Base-by-base conservation (phyloP, 2,797 vertebrate genomes). In the Crax fasciolata region DNA sequence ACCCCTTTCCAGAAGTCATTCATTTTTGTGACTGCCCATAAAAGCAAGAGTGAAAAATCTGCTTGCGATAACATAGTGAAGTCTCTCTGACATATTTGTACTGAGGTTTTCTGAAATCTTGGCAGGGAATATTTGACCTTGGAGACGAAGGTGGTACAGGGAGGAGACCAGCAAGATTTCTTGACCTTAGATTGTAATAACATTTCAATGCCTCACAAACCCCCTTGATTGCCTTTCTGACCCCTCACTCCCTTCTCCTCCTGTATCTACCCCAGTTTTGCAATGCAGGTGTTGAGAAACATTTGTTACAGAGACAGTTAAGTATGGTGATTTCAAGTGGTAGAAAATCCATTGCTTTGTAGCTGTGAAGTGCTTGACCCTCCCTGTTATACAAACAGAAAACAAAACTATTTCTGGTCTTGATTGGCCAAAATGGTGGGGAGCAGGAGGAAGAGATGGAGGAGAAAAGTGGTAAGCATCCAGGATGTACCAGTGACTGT, bases 51-150 rank as follows among this genome's bases (percentile, higher is more conserved):
- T n/a, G 51, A 95, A 95, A 96, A 93, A 92, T 89, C 74, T 70
- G 58, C 74, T 89, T n/a, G 74, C 70, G 84, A 95, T 95, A 89
- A 71, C 71, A 48, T 2, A 7, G 77, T 78, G 59, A 92, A 87
- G 43, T 86, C 38, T 90, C 28, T 91, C 39, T 82, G 70, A 86
- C 2, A 4, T 76, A 49, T 93, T 94, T 95, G 67, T 70, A 38
- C 46, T 94, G 55, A 82, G 58, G 58, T 92, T 93, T 94, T 94
- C 67, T 84, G 86, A 93, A 72, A 73, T 73, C 67, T 94, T 94
- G 90, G 74, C 89, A 94, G 74, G 49, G 59, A 79, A 89, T 93
- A 82, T 84, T 93, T 94, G 90, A 92, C 94, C 95, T 96, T 92
- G 77, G 46, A 92, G 67, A 48, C 2, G 32, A 90, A 93, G 86